Base-by-base conservation (phyloP, 2,888 invertebrate genomes). In the Hermaeophaga mercurialis region DNA sequence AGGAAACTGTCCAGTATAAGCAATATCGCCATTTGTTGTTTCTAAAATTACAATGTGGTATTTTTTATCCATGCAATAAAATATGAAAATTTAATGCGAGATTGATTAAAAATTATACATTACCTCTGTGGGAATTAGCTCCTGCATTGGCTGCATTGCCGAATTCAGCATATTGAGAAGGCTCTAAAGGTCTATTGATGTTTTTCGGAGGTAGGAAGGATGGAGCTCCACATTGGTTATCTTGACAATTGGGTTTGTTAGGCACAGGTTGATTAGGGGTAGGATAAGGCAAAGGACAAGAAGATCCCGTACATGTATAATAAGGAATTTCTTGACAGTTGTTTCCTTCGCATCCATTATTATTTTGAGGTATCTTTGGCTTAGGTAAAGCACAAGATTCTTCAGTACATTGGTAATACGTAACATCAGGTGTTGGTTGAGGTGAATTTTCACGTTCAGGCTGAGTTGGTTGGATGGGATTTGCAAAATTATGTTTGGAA, bases 301-400 rank as follows among this genome's bases (percentile, higher is more conserved):
- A 52, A 6, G 43, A 33, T 15, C 50, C 50, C 6, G 43, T 43
- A 24, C 50, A 52, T 14, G 15, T 43, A 17, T 52, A 52, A 11
- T 52, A 52, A 36, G 17, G n/a, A 11, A 7, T 15, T 38, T 9
- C 17, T 38, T 15, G 7, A n/a, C 38, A 38, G n/a, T 38, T 38
- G 3, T 12, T 12, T 38, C 38, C 38, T 38, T 38, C 14, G n/a
- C 38, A 38, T 15, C 17, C n/a, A 9, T 38, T 38, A 26, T 26
- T 9, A 1, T 6, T 12, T 18, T 14, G 41, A 19, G 22, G 22
- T 22, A 6, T 3, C 2, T 41, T 12, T n/a, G 41, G 41, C 11
- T 22, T 43, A 14, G 43, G 43, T 12, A 43, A 14, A 1, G 1
- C 6, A 43, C 43, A 43, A 1, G 43, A 43, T 24, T 43, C 43